Base-by-base conservation (phyloP, 2,113 vertebrate genomes). In the Sardina pilchardus region DNA sequence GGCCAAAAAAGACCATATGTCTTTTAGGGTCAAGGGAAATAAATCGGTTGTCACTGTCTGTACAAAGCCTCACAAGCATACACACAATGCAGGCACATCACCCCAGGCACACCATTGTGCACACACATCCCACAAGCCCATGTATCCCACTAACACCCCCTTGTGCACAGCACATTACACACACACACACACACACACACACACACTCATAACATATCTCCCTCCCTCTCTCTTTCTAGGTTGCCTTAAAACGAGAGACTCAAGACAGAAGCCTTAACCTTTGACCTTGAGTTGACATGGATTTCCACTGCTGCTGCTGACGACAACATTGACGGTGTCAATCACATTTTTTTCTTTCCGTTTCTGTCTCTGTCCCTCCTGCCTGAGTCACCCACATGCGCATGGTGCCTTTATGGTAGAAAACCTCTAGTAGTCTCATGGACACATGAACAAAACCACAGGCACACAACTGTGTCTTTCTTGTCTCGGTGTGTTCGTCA, bases 221-320 rank as follows among this genome's bases (percentile, higher is more conserved):
- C n/a, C 2, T 39, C 0, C 44, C 0, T 67, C 43, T 50, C 43
- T 63, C 3, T 48, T 26, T 71, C 63, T 87, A 96, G 96, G 90
- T 93, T 90, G 95, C 95, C 94, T 95, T 95, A 93, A 83, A 89
- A 89, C 88, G 89, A 91, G 92, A 93, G 93, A 87, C 53, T 84
- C 91, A 85, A 92, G 96, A 95, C 93, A 94, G 94, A 97, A 96
- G 97, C 98, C 98, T 99, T 99, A 99, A 98, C 86, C 85, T 93
- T 93, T 93, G 93, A 94, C 94, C 95, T 89, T 89, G 95, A 92
- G 90, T 93, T 89, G 89, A 92, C 84, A 86, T 91, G 89, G 91
- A 88, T 87, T 81, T 84, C 87, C 86, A 83, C 90, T 92, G 50
- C 91, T 94, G 91, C 90, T 92, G 92, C 94, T 85, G 87, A 88